Percentiles rank a stretch among this genome's conserved stretches.
These are phyloP conservation scores for Columba guinea DNA, from an alignment of 2,797 vertebrate genomes.

Conservation along the genomic window DNA sequence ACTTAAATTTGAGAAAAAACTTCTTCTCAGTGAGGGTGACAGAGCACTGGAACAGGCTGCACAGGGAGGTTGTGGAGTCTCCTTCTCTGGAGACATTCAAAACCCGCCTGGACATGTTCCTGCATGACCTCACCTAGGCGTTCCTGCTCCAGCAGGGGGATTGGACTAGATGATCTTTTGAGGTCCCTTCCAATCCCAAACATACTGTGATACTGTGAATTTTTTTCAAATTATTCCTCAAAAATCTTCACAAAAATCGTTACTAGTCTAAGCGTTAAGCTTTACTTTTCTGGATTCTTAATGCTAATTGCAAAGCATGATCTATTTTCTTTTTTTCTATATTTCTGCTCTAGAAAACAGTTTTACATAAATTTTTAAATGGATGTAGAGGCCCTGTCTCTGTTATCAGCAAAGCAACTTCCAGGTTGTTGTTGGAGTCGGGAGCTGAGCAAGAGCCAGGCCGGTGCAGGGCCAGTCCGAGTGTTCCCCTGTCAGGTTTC, in stretches of 20 bases:
- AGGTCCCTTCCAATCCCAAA: no score
- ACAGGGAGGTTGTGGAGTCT: no score
- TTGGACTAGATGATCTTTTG: no score
- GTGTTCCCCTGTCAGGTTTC: background rate
- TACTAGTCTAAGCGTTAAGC: background rate
- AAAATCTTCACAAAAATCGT: background rate
- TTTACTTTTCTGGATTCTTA: background rate
- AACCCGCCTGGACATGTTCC: no score
- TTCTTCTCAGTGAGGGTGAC: no score
- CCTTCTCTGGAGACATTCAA: no score
- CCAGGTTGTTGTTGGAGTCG: background rate
- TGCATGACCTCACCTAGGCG: no score
- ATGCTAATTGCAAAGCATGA: background rate
- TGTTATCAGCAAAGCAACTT: background rate
- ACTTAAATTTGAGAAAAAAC: no score
- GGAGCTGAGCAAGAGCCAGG: background rate
- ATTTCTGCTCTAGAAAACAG: background rate
- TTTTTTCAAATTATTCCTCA: background rate
- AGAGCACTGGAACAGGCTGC: no score
- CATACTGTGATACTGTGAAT: no score
- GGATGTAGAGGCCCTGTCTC: background rate
- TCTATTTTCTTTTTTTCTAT: background rate
- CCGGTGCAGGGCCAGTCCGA: background rate
- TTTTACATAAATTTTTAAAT: background rate
- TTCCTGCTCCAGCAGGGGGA: no score